A percentile compares a stretch with the other conserved stretches of the same genome.
Conservation (phyloP, 2,888 invertebrate species). For the Phyllotreta striolata region DNA sequence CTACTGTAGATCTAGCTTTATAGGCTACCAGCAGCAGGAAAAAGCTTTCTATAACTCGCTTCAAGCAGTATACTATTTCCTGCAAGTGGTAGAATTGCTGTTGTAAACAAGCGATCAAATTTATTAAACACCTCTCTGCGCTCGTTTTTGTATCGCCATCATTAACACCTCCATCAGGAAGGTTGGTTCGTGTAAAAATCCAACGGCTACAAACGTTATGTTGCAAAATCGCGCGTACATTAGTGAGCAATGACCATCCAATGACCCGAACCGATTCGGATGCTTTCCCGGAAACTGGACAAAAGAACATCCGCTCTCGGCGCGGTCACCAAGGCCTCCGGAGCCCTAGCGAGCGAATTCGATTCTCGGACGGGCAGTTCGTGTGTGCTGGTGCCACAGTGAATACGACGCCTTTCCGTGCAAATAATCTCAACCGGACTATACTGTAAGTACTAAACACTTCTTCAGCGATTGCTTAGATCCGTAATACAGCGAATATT, state of each 20-base stretch:
- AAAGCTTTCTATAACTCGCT: too few relatives aligned
- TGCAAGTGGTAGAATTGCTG: too few relatives aligned
- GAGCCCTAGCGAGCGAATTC: slow-evolving; percentile 42
- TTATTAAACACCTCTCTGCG: too few relatives aligned
- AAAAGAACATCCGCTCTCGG: slow-evolving; percentile 60
- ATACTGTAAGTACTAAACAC: slow-evolving; percentile 48
- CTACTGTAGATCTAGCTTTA: too few relatives aligned
- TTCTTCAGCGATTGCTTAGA: slow-evolving; percentile 12
- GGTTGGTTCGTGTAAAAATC: not conserved
- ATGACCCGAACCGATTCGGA: slow-evolving; percentile 59
- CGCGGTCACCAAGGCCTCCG: slow-evolving; percentile 53
- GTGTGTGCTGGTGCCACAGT: slow-evolving; percentile 55
- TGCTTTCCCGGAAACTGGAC: slow-evolving; percentile 62
- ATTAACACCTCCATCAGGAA: not conserved
- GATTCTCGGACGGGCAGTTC: slow-evolving; percentile 46
- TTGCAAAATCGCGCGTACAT: slow-evolving; percentile 36
- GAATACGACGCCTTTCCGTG: slow-evolving; percentile 46
- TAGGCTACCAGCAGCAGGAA: too few relatives aligned
- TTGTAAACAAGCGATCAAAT: too few relatives aligned
- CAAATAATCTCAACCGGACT: slow-evolving; percentile 40
- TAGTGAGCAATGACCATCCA: slow-evolving; percentile 61
- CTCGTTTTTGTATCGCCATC: too few relatives aligned
- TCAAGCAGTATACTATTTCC: too few relatives aligned
- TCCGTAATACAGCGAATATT: too few relatives aligned
- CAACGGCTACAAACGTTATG: slow-evolving; percentile 21